These are phyloP conservation scores for Cecropterus lyciades DNA, from an alignment of 1,140 invertebrate species.

Conservation along the genomic window DNA sequence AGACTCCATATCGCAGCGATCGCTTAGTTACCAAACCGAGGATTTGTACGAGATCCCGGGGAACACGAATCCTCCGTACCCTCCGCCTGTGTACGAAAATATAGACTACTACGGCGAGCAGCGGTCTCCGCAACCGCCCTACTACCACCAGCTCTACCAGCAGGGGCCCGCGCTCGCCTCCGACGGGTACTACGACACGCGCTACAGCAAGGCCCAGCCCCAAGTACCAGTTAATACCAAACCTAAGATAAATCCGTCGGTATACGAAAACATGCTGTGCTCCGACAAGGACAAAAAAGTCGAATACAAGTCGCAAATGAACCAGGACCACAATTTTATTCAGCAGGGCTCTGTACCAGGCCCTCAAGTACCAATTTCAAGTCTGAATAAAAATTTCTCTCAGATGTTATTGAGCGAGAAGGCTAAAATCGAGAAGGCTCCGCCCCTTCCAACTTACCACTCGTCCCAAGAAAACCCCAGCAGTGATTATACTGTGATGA, in stretches of 20 bases:
- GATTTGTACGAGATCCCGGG: slow-evolving; percentile 76
- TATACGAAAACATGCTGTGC: slow-evolving; percentile 80
- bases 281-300: slow-evolving; percentile 72
- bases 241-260: slow-evolving; percentile 60
- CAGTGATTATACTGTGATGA: slow-evolving; percentile 77
- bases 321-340: slow-evolving; percentile 66
- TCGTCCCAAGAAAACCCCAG: slow-evolving; percentile 59
- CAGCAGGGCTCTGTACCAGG: slow-evolving; percentile 74
- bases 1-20: slow-evolving; percentile 86
- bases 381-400: slow-evolving; percentile 57
- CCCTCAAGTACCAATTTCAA: slow-evolving; percentile 72
- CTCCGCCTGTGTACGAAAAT: slow-evolving; percentile 91
- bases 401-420: slow-evolving; percentile 63
- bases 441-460: slow-evolving; percentile 66
- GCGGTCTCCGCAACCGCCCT: slow-evolving; percentile 84
- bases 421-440: slow-evolving; percentile 63
- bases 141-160: slow-evolving; percentile 86
- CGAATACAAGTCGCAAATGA: slow-evolving; percentile 63
- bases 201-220: slow-evolving; percentile 87
- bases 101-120: slow-evolving; percentile 89
- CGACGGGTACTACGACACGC: slow-evolving; percentile 85
- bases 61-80: slow-evolving; percentile 69
- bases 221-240: slow-evolving; percentile 88
- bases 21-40: slow-evolving; percentile 86
- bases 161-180: slow-evolving; percentile 67